Base-by-base conservation (phyloP, 2,888 invertebrate species). In the Suillia variegata region DNA sequence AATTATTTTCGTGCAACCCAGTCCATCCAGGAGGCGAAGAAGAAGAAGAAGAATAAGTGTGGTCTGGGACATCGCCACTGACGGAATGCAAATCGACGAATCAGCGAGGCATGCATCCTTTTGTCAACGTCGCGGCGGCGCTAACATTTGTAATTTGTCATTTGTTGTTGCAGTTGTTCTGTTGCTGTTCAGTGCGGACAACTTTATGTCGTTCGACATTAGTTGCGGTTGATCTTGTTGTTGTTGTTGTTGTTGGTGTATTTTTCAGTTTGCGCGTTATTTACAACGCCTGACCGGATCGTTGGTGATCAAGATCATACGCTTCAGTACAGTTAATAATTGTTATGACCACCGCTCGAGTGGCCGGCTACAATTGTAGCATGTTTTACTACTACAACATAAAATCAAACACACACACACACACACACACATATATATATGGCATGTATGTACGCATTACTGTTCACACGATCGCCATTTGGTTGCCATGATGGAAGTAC, bases 121-220 rank as follows among this genome's bases (percentile, higher is more conserved):
- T 26, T 10, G 10, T 26, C 26, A 26, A 26, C 26, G 10, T 26
- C 26, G 26, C 10, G 26, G 13, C 6, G 45, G 45, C 45, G 45
- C 45, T 45, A 45, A 45, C 45, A 45, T 45, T 45, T 20, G 45
- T 45, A 45, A 45, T 45, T 45, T 45, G 45, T 45, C 45, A 45
- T 45, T 45, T 45, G 45, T n/a, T n/a, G n/a, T n/a, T n/a, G n/a
- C n/a, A 20, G 18, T 20, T 17, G 45, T n/a, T n/a, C n/a, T n/a
- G n/a, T n/a, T n/a, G n/a, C n/a, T n/a, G n/a, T n/a, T n/a, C n/a
- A n/a, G n/a, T n/a, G n/a, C n/a, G n/a, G n/a, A n/a, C n/a, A n/a
- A 8, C 45, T 4, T 17, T 5, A 20, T 17, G 18, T 13, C 45
- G 20, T 10, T 45, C 18, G 45, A 17, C 20, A 18, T 45, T 3